These are phyloP conservation scores for Catharus fuscescens DNA, from an alignment of 2,113 vertebrate species.

Conservation along the genomic window DNA sequence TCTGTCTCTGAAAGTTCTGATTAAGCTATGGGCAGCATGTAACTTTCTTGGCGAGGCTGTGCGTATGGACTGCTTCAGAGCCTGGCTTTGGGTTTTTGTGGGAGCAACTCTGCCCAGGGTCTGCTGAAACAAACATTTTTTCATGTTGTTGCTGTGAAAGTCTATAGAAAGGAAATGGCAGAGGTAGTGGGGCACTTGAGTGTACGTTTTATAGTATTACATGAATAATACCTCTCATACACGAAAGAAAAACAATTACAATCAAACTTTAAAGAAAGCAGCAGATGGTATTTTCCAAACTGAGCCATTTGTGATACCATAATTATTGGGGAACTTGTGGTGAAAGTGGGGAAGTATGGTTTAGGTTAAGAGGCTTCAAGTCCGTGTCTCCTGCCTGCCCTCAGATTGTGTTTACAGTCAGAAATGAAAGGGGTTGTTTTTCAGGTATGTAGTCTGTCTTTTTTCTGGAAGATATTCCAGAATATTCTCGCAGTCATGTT, in stretches of 20 bases:
- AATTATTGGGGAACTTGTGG: not conserved
- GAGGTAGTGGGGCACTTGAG: not conserved
- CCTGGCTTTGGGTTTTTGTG: not conserved
- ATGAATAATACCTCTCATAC: not conserved
- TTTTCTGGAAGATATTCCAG: not conserved
- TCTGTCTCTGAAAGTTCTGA: not conserved
- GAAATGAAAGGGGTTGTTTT: not conserved
- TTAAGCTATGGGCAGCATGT: not conserved
- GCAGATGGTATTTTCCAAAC: not conserved
- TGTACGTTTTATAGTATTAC: not conserved
- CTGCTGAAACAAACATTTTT: not conserved
- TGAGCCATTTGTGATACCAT: not conserved
- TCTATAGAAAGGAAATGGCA: not conserved
- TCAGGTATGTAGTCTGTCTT: not conserved
- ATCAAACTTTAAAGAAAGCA: not conserved
- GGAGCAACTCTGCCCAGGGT: not conserved
- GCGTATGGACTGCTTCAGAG: not conserved
- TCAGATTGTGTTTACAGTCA: not conserved
- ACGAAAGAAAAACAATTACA: not conserved
- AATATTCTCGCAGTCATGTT: not conserved
- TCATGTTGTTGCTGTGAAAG: fast-evolving
- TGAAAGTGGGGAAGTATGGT: not conserved
- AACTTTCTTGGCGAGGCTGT: not conserved
- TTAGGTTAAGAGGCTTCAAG: not conserved
- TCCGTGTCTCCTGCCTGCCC: not conserved